A percentile compares a stretch with the other conserved stretches of the same genome.
Evolutionary conservation across 2,797 vertebrate genomes (phyloP).

Genomic region (Apogon talboti): DNA sequence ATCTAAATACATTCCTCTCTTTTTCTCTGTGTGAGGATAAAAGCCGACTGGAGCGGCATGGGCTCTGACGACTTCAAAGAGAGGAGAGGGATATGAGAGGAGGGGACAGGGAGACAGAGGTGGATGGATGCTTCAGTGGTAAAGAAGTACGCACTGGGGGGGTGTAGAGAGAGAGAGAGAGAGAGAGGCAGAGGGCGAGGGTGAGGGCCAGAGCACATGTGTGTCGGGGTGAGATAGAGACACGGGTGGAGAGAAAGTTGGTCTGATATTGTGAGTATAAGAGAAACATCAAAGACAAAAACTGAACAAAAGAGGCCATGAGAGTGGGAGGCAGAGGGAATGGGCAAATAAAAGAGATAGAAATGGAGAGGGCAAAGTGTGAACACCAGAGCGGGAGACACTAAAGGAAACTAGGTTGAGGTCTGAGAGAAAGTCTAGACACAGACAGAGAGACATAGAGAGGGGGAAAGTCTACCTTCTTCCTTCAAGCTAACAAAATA

Average conservation of each 20-base stretch:
- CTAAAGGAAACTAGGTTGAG: conserved; percentile 47
- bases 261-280: conserved; percentile 51
- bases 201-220: conserved; percentile 53
- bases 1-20: conserved; percentile 71
- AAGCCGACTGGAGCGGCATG: conserved; percentile 74
- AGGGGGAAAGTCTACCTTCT: conserved; percentile 21
- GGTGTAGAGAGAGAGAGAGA: background rate
- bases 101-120: conserved; percentile 60
- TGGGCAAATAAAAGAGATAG: conserved; percentile 51
- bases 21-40: conserved; percentile 70
- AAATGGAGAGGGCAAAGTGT: conserved; percentile 57
- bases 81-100: conserved; percentile 68
- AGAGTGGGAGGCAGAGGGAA: conserved; percentile 38
- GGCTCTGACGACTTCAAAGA: conserved; percentile 77
- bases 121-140: conserved; percentile 61
- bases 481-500: conserved; percentile 42
- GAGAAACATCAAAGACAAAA: conserved; percentile 75
- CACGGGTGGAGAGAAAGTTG: conserved; percentile 67
- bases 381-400: conserved; percentile 51
- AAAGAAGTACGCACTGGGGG: conserved; percentile 18
- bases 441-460: conserved; percentile 11
- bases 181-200: too few relatives aligned
- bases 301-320: conserved; percentile 68
- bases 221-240: conserved; percentile 47
- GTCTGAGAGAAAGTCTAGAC: conserved; percentile 53